phyloP scores from a whole-genome alignment of 2,113 vertebrate species.

The Podocnemis expansa region DNA sequence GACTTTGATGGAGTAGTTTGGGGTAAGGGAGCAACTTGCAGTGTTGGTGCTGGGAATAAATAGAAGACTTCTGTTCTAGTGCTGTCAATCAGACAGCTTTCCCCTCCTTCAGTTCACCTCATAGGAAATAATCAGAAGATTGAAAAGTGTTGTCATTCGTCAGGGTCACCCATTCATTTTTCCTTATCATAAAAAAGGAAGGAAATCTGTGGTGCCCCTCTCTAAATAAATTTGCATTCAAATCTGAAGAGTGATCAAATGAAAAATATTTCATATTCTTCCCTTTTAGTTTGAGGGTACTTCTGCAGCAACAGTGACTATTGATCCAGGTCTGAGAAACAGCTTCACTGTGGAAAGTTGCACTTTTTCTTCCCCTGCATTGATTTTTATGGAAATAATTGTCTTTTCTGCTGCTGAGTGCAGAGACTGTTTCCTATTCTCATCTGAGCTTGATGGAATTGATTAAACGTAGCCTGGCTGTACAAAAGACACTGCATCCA shows the following conservation, averaged over 20 bases:
- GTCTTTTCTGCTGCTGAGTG: background rate
- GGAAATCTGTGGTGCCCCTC: background rate
- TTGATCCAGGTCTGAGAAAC: background rate
- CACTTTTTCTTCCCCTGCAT: conserved; percentile 15
- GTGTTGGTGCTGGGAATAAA: background rate
- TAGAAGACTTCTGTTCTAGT: background rate
- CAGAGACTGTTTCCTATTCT: background rate
- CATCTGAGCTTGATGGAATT: background rate
- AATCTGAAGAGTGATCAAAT: background rate
- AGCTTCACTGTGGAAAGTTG: background rate
- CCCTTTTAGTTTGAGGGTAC: background rate
- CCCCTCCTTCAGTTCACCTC: background rate
- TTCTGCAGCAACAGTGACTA: background rate
- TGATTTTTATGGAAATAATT: background rate
- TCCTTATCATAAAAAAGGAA: background rate
- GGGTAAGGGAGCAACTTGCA: background rate
- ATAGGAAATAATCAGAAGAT: background rate
- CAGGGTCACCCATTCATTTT: background rate
- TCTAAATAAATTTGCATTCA: background rate
- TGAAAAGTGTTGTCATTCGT: background rate
- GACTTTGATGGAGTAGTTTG: background rate
- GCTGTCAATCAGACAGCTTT: background rate
- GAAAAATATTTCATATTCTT: background rate
- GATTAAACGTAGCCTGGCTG: background rate
- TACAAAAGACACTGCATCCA: background rate